Evolutionary conservation across 2,113 vertebrate species (phyloP).

Genomic region (Oreochromis aureus): DNA sequence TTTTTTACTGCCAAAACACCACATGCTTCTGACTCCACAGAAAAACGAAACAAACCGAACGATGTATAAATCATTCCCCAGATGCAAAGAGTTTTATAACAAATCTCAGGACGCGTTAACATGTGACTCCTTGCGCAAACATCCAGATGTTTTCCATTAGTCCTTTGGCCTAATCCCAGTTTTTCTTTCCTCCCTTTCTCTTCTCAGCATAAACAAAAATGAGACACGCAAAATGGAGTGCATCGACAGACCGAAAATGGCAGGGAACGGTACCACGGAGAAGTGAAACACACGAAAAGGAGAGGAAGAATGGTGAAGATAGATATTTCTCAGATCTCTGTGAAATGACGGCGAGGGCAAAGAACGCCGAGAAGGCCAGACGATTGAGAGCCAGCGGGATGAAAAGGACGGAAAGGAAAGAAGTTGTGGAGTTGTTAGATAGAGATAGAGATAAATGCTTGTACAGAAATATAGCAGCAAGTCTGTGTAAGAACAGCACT

Average conservation of each 20-base stretch:
- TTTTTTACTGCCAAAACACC: neutral
- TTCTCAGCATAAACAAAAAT: constrained; percentile 58
- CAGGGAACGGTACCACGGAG: neutral
- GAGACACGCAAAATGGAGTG: constrained; percentile 53
- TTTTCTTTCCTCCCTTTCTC: constrained; percentile 1
- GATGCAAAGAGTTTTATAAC: neutral
- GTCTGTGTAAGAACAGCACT: constrained; percentile 27
- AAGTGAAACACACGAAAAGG: neutral
- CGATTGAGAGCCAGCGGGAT: neutral
- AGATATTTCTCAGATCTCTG: constrained; percentile 24
- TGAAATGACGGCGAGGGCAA: neutral
- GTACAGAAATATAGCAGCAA: constrained; percentile 1
- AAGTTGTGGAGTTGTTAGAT: neutral
- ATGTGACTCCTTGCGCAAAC: constrained; percentile 1
- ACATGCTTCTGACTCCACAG: neutral
- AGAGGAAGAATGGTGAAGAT: neutral
- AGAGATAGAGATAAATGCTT: neutral
- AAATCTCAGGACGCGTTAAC: neutral
- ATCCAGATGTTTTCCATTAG: constrained; percentile 51
- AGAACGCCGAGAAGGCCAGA: neutral
- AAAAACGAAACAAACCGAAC: neutral
- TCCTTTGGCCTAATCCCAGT: constrained; percentile 20
- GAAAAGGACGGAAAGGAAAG: neutral
- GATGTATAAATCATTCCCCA: neutral
- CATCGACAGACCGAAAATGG: constrained; percentile 26